Base-by-base conservation (phyloP, 2,888 invertebrate genomes). In the Heliconius ismenius region DNA sequence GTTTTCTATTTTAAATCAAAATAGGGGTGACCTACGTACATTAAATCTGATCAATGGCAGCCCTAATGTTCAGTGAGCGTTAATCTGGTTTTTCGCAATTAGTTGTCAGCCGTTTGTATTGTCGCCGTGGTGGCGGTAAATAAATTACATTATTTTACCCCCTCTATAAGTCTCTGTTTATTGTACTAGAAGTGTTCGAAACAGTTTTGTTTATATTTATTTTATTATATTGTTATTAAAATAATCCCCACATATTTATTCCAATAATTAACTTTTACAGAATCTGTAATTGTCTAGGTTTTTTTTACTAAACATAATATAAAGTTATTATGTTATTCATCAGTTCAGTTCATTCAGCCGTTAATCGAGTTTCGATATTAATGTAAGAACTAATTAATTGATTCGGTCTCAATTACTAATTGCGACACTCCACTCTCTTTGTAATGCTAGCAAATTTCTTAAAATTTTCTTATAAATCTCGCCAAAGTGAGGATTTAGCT, bases 21-120 rank as follows among this genome's bases (percentile, higher is more conserved):
- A 62, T 26, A 60, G 24, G 24, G 13, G 24, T 32, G 36, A 60
- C 39, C 24, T 39, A 60, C 7, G 26, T 62, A 28, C 26, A 18
- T 26, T 73, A 49, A 73, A 76, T 36, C 58, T 43, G 6, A 76
- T 78, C 32, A 63, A 87, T 85, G 89, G 87, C 88, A 86, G 60
- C 77, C 78, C 78, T 78, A 74, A 36, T 73, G 78, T 79, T 79
- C 82, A 78, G 88, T 88, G 88, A 87, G 90, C 90, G 91, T 91
- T 92, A 92, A 92, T 92, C 92, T 91, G 87, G 91, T 92, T 92
- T 91, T 89, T 90, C 89, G 89, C 92, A 91, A 92, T 93, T 92
- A 92, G 91, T 90, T 86, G 87, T 87, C 88, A 87, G 87, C 87
- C 86, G 88, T 88, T 85, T 88, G 86, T 89, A 88, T 90, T 88